Evolutionary conservation across 35 echinoderm and acorn worm species (phyloP).

Genomic region (Acanthaster planci): DNA sequence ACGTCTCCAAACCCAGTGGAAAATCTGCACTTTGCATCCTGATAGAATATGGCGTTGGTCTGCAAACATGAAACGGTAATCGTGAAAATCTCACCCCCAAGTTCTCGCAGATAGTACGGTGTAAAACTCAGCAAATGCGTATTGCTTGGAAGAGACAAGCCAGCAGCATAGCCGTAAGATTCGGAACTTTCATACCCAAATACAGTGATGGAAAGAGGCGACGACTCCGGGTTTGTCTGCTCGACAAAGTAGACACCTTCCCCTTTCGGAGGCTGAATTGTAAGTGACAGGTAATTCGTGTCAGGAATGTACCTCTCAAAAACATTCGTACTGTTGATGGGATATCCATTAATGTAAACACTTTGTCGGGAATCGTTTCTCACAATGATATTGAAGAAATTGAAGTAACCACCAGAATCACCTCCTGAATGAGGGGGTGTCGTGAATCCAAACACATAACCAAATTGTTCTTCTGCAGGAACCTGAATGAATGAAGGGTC

Average conservation of each 20-base stretch:
- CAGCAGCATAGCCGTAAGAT: slow-evolving; percentile 63
- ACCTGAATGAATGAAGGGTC: slow-evolving; percentile 62
- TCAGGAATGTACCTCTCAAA: slow-evolving; percentile 29
- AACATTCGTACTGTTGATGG: neutral
- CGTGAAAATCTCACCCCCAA: slow-evolving; percentile 50
- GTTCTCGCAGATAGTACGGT: slow-evolving; percentile 56
- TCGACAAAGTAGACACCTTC: slow-evolving; percentile 73
- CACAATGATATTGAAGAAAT: slow-evolving; percentile 57
- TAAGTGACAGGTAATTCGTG: slow-evolving; percentile 45
- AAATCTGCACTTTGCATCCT: slow-evolving; percentile 44
- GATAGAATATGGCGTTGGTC: neutral
- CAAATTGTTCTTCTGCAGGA: slow-evolving; percentile 66
- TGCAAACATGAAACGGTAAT: slow-evolving; percentile 61
- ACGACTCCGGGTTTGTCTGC: slow-evolving; percentile 35
- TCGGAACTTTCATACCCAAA: slow-evolving; percentile 61
- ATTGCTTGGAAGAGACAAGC: slow-evolving; percentile 61
- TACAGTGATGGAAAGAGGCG: slow-evolving; percentile 57
- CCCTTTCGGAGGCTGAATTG: slow-evolving; percentile 56
- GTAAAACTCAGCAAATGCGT: slow-evolving; percentile 41
- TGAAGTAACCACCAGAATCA: slow-evolving; percentile 50
- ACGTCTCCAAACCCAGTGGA: neutral
- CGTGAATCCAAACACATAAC: slow-evolving; percentile 56
- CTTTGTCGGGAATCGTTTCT: slow-evolving; percentile 30
- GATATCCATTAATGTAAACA: slow-evolving; percentile 15
- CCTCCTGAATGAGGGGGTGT: slow-evolving; percentile 54